phyloP scores from a whole-genome alignment of 2,113 vertebrate species.

The Leucosticte australis region DNA sequence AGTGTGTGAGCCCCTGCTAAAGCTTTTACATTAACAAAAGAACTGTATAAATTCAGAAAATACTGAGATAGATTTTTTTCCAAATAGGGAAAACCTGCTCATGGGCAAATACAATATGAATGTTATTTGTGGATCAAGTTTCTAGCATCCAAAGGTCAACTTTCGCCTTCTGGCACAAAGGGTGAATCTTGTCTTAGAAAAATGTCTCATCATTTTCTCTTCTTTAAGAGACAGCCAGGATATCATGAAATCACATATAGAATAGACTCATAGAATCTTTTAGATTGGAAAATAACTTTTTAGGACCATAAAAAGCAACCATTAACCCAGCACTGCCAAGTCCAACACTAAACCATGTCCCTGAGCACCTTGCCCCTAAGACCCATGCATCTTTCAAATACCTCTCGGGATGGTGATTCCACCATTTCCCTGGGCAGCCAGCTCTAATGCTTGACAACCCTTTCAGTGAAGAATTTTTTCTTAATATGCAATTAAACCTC shows the following conservation, averaged over 20 bases:
- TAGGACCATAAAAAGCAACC: not conserved
- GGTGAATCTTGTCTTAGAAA: not conserved
- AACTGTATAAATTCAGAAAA: slow-evolving; percentile 46
- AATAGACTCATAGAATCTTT: not conserved
- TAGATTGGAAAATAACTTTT: not conserved
- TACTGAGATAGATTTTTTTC: slow-evolving; percentile 26
- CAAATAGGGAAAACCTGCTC: slow-evolving; percentile 39
- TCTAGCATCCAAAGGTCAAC: slow-evolving; percentile 38
- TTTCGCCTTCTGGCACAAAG: not conserved
- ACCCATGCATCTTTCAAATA: not conserved
- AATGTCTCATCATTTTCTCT: not conserved
- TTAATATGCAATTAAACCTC: not conserved
- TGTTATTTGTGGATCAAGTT: slow-evolving; percentile 38
- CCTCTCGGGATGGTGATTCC: not conserved
- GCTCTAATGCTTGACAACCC: not conserved
- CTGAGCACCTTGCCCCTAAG: not conserved
- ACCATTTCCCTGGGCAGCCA: not conserved
- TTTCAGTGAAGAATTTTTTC: not conserved
- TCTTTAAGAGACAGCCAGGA: not conserved
- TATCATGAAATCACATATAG: not conserved
- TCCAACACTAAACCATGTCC: not conserved
- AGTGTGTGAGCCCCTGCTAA: not conserved
- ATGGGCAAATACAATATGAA: slow-evolving; percentile 40
- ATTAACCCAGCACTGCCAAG: not conserved
- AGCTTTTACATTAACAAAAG: slow-evolving; percentile 66